Evolutionary conservation across 2,797 vertebrate genomes (phyloP).

Genomic region (Pseudochirops corinnae): DNA sequence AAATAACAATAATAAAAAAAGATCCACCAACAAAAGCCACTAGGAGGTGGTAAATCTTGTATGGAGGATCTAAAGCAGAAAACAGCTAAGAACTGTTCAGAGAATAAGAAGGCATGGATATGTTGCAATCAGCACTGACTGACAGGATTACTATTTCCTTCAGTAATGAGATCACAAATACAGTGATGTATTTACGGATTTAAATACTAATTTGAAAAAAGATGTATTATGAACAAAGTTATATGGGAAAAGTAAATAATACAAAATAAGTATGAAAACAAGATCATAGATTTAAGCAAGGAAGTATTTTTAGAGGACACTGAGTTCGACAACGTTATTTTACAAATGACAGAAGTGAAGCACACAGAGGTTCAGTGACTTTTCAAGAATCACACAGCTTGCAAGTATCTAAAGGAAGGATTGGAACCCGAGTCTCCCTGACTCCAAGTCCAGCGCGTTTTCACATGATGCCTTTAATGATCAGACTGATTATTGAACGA

Average conservation of each 20-base stretch:
- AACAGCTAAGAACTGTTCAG: neutral
- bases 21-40: neutral
- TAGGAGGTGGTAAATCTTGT: neutral
- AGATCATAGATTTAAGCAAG: neutral
- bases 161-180: slow-evolving; percentile 23
- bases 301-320: neutral
- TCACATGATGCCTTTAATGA: neutral
- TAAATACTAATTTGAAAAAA: slow-evolving; percentile 45
- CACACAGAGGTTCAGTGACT: neutral
- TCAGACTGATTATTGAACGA: neutral
- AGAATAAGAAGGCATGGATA: neutral
- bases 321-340: neutral
- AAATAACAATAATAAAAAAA: neutral
- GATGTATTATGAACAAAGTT: neutral
- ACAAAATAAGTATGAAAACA: slow-evolving; percentile 26
- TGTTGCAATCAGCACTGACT: neutral
- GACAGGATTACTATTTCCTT: slow-evolving; percentile 17
- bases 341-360: neutral
- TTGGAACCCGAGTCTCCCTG: neutral
- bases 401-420: neutral
- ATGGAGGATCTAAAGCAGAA: neutral
- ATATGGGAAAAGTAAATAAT: slow-evolving; percentile 50
- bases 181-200: slow-evolving; percentile 29
- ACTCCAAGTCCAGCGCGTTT: neutral
- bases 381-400: neutral